Evolutionary conservation across 35 echinoderm and acorn worm genomes (phyloP).

Genomic region (Apostichopus californicus): DNA sequence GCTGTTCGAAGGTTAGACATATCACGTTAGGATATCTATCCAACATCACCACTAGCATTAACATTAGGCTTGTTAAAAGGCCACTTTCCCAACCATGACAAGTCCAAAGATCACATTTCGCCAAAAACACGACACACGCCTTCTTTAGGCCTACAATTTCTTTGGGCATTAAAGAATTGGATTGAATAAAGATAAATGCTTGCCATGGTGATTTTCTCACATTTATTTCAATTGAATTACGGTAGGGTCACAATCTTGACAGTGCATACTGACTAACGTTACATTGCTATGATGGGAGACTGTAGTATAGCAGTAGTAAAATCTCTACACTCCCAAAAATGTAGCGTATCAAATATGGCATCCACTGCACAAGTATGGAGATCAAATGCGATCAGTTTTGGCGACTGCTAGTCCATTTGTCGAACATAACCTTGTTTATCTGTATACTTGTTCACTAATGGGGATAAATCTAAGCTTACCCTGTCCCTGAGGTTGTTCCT

Average conservation of each 20-base stretch:
- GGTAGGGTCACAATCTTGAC: constrained; percentile 5
- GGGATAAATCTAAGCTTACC: constrained; percentile 73
- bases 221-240: not conserved
- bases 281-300: not conserved
- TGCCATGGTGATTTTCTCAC: not conserved
- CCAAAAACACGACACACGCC: not conserved
- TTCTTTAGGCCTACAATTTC: not conserved
- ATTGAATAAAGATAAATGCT: not conserved
- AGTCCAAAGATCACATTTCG: constrained; percentile 10
- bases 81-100: not conserved
- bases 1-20: constrained; percentile 4
- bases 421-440: constrained; percentile 14
- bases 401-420: not conserved
- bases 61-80: constrained; percentile 22
- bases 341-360: not conserved
- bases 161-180: not conserved
- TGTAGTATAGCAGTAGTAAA: constrained; percentile 1
- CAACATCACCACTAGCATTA: not conserved
- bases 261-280: constrained; percentile 1
- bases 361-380: not conserved
- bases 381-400: not conserved
- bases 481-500: constrained; percentile 96
- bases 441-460: not conserved
- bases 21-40: constrained; percentile 32
- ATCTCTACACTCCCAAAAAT: constrained; percentile 19